Evolutionary conservation across 2,113 vertebrate genomes (phyloP).

Genomic region (Neopipo cinnamomea): DNA sequence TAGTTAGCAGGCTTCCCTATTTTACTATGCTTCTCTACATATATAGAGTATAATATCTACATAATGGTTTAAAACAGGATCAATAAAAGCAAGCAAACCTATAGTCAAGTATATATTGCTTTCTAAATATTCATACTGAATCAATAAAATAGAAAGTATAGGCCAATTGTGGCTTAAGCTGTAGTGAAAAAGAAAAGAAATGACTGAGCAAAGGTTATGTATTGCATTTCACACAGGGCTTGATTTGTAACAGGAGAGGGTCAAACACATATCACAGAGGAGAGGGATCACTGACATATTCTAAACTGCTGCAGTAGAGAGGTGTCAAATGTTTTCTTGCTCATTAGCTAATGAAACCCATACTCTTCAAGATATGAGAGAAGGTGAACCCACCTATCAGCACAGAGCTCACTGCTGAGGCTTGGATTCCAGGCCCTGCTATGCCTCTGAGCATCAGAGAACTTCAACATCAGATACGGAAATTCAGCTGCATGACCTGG

Average conservation of each 20-base stretch:
- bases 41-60: background rate
- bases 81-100: background rate
- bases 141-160: background rate
- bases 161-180: background rate
- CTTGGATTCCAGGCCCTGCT: background rate
- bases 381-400: background rate
- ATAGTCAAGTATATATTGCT: background rate
- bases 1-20: background rate
- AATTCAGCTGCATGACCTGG: background rate
- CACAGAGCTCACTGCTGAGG: background rate
- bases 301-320: background rate
- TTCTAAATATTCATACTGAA: background rate
- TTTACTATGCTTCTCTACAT: background rate
- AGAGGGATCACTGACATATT: background rate
- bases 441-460: background rate
- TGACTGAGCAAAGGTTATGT: background rate
- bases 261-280: background rate
- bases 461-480: background rate
- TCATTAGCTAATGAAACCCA: background rate
- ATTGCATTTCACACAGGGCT: background rate
- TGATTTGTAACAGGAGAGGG: background rate
- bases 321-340: background rate
- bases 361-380: background rate
- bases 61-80: background rate
- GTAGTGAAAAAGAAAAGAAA: background rate